Conservation (phyloP, 2,113 vertebrate genomes). For the Apteryx mantelli region DNA sequence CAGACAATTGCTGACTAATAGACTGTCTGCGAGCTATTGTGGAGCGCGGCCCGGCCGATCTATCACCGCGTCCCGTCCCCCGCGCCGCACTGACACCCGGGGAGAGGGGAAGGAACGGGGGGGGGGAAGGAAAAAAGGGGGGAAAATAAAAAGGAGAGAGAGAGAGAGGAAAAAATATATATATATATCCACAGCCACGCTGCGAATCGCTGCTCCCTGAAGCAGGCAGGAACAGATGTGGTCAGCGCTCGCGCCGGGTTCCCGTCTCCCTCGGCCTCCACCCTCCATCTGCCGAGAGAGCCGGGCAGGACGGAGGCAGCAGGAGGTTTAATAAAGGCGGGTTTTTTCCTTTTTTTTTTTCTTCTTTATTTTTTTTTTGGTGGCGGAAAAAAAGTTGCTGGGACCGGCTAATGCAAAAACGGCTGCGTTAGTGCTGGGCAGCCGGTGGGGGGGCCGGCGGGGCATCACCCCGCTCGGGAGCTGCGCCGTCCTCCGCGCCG, state of each 20-base stretch:
- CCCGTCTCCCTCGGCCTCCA: neutral
- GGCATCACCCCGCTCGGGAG: too few relatives aligned
- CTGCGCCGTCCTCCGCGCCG: too few relatives aligned
- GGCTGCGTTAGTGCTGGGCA: too few relatives aligned
- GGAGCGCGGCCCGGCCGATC: constrained; percentile 59
- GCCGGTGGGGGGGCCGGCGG: too few relatives aligned
- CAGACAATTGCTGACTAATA: constrained; percentile 76
- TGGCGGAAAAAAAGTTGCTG: neutral
- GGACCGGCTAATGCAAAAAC: neutral
- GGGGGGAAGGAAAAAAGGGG: too few relatives aligned
- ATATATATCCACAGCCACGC: neutral
- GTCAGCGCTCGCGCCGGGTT: neutral
- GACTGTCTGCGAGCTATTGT: constrained; percentile 78
- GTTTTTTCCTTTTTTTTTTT: neutral
- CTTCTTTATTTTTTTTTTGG: too few relatives aligned
- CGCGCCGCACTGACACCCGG: constrained; percentile 19
- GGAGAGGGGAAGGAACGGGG: neutral
- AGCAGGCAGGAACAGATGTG: neutral
- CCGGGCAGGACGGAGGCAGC: neutral
- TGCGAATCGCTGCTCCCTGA: neutral
- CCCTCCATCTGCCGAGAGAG: neutral
- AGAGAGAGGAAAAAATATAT: neutral
- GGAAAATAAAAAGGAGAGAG: neutral
- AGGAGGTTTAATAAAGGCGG: neutral
- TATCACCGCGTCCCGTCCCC: constrained; percentile 70